Conservation (phyloP, 2,113 vertebrate species). For the Embiotoca jacksoni region DNA sequence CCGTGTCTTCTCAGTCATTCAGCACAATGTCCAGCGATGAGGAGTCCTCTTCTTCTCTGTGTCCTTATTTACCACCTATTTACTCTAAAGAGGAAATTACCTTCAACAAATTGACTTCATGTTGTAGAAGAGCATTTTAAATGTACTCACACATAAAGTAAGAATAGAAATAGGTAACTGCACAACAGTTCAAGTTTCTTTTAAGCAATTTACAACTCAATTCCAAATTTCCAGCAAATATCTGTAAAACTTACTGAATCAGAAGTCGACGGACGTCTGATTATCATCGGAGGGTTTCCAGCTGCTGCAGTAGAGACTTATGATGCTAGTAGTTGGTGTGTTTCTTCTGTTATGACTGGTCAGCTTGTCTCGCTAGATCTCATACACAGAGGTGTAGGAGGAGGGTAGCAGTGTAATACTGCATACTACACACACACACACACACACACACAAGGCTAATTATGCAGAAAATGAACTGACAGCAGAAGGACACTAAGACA, state of each 20-base stretch:
- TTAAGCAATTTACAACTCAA: not conserved
- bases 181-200: not conserved
- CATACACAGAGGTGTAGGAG: slow-evolving; percentile 67
- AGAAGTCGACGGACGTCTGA: not conserved
- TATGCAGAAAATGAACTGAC: slow-evolving; percentile 58
- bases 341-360: slow-evolving; percentile 57
- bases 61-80: not conserved
- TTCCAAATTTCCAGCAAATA: not conserved
- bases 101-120: not conserved
- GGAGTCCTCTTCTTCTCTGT: slow-evolving; percentile 67
- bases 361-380: slow-evolving; percentile 60
- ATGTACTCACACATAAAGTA: not conserved
- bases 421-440: slow-evolving; percentile 62
- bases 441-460: slow-evolving; percentile 37
- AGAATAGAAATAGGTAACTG: too few relatives aligned
- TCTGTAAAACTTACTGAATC: slow-evolving; percentile 43
- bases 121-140: not conserved
- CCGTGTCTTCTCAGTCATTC: slow-evolving; percentile 27
- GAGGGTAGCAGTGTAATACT: slow-evolving; percentile 63
- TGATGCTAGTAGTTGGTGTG: slow-evolving; percentile 33
- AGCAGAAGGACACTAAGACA: slow-evolving; percentile 66
- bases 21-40: slow-evolving; percentile 77
- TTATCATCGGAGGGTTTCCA: slow-evolving; percentile 2
- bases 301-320: not conserved
- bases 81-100: slow-evolving; percentile 20